These are phyloP conservation scores for Coenonympha glycerion DNA, from an alignment of 2,888 invertebrate genomes.

Conservation along the genomic window DNA sequence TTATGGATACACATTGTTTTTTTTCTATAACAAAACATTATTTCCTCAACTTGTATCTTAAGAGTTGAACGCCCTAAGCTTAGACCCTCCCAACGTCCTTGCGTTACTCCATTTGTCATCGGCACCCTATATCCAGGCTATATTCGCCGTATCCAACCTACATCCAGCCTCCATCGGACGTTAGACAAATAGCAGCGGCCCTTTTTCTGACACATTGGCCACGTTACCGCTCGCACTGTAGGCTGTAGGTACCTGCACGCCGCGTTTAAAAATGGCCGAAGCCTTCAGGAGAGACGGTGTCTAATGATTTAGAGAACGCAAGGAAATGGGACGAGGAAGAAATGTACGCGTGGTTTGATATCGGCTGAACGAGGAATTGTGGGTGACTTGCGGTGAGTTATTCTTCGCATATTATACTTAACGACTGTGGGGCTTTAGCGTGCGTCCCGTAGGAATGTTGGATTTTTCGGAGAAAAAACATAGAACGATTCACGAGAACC, in stretches of 20 bases:
- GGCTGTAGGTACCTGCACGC: too few relatives aligned
- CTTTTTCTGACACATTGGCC: slow-evolving; percentile 6
- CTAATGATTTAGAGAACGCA: neutral
- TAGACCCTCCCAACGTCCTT: neutral
- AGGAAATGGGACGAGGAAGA: neutral
- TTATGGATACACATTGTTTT: too few relatives aligned
- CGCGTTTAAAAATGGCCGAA: neutral
- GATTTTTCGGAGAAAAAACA: too few relatives aligned
- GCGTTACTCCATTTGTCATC: slow-evolving; percentile 10
- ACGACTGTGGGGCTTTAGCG: too few relatives aligned
- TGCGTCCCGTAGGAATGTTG: too few relatives aligned
- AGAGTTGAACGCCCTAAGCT: neutral
- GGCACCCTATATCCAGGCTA: too few relatives aligned
- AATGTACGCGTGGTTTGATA: neutral
- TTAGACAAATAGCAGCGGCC: slow-evolving; percentile 6
- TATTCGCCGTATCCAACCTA: too few relatives aligned
- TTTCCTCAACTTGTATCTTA: too few relatives aligned
- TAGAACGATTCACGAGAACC: too few relatives aligned
- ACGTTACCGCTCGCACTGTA: neutral
- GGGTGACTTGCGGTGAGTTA: neutral
- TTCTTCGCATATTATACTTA: neutral
- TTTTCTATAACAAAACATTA: too few relatives aligned
- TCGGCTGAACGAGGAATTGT: neutral
- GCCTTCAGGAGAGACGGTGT: neutral
- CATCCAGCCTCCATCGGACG: slow-evolving; percentile 7